These are phyloP conservation scores for Pantherophis alleghaniensis DNA, from an alignment of 2,797 vertebrate genomes.

Conservation along the genomic window DNA sequence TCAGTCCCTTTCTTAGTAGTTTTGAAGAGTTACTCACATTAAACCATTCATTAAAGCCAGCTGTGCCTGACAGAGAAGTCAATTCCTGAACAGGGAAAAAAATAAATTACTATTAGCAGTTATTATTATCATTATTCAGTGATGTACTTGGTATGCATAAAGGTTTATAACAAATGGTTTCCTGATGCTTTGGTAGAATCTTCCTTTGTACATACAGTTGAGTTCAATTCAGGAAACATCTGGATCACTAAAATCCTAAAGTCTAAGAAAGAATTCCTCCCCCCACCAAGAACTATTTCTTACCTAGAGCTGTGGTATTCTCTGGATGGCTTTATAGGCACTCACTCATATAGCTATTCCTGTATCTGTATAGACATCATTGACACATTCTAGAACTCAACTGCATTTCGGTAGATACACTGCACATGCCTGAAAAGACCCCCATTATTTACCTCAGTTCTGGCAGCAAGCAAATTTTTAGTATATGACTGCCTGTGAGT, in stretches of 20 bases:
- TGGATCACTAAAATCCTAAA: neutral
- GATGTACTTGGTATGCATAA: neutral
- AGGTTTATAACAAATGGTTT: neutral
- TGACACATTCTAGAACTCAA: neutral
- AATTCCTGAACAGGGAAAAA: slow-evolving; percentile 77
- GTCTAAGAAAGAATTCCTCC: neutral
- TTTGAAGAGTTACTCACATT: slow-evolving; percentile 76
- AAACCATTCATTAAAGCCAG: slow-evolving; percentile 82
- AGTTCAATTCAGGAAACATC: neutral
- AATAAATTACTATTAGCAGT: slow-evolving; percentile 15
- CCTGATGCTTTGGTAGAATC: neutral
- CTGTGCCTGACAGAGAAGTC: slow-evolving; percentile 72
- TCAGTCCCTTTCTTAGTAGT: neutral
- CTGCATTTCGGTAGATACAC: neutral
- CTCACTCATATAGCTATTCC: neutral
- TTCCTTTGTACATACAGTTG: neutral
- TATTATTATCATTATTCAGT: neutral
- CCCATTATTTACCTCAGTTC: neutral
- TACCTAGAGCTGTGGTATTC: neutral
- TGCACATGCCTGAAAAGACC: neutral
- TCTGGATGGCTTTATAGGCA: neutral
- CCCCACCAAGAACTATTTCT: neutral
- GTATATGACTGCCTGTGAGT: too few species aligned
- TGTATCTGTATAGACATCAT: neutral
- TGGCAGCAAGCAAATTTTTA: neutral